These are phyloP conservation scores for Sinotaia quadrata DNA, from an alignment of 2,888 invertebrate species.

Conservation along the genomic window DNA sequence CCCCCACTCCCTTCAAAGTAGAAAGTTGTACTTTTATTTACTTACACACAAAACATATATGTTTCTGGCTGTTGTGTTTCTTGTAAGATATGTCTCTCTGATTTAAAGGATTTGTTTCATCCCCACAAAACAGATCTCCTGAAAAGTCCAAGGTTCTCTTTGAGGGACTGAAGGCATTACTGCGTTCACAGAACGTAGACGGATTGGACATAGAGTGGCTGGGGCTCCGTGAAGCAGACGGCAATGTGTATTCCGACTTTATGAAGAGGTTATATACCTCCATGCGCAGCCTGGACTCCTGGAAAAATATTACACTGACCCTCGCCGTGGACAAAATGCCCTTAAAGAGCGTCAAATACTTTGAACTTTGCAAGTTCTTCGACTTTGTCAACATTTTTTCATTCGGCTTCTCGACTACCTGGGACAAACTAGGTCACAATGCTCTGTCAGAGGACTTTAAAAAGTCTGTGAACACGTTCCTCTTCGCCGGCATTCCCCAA, in stretches of 20 bases:
- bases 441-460: background rate
- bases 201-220: background rate
- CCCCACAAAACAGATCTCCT: too few species aligned
- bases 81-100: too few species aligned
- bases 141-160: background rate
- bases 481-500: background rate
- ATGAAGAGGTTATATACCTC: background rate
- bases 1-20: too few species aligned
- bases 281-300: background rate
- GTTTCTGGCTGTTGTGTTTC: too few species aligned
- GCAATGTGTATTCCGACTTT: background rate
- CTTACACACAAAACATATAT: too few species aligned
- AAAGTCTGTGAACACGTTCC: background rate
- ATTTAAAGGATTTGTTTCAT: too few species aligned
- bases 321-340: background rate
- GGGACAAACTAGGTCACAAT: background rate
- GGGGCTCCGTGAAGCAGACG: background rate
- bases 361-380: background rate
- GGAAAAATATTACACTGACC: background rate
- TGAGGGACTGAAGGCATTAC: background rate
- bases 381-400: background rate
- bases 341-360: background rate
- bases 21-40: too few species aligned
- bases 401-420: background rate
- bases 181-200: background rate